Conservation (phyloP, 2,113 vertebrate species). For the Podarcis muralis region DNA sequence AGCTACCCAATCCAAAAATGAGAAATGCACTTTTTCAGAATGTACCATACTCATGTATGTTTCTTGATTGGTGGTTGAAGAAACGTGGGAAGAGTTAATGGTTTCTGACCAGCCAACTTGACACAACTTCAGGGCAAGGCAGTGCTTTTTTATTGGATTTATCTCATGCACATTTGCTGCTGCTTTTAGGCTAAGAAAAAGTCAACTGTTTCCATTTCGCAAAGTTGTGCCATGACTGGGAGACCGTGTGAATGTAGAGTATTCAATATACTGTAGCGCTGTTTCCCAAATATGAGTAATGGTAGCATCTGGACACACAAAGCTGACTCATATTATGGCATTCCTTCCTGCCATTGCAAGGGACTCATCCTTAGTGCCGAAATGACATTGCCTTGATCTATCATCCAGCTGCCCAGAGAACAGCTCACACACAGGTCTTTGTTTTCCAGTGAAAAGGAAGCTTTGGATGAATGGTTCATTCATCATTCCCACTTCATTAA, state of each 20-base stretch:
- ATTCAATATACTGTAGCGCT: constrained; percentile 40
- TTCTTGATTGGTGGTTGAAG: background rate
- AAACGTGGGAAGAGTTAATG: background rate
- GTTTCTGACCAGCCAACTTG: background rate
- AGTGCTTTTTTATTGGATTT: background rate
- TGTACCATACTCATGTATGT: background rate
- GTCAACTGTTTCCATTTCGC: constrained; percentile 47
- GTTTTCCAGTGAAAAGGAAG: constrained; percentile 76
- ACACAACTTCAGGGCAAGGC: background rate
- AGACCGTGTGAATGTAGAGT: constrained; percentile 55
- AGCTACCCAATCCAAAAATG: background rate
- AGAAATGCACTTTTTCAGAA: background rate
- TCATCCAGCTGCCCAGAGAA: constrained; percentile 78
- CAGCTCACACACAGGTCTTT: constrained; percentile 78
- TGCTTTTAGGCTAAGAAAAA: constrained; percentile 13
- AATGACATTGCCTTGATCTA: constrained; percentile 79
- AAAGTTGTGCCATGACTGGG: constrained; percentile 41
- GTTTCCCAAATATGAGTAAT: constrained; percentile 71
- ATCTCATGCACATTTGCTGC: constrained; percentile 21
- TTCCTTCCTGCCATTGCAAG: constrained; percentile 74
- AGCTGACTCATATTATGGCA: constrained; percentile 72
- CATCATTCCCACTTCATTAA: constrained; percentile 74
- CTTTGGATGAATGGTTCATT: constrained; percentile 79
- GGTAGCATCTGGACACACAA: constrained; percentile 76
- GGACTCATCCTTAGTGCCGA: constrained; percentile 66